These are phyloP conservation scores for Oncorhynchus nerka DNA, from an alignment of 2,113 vertebrate species.

Conservation along the genomic window DNA sequence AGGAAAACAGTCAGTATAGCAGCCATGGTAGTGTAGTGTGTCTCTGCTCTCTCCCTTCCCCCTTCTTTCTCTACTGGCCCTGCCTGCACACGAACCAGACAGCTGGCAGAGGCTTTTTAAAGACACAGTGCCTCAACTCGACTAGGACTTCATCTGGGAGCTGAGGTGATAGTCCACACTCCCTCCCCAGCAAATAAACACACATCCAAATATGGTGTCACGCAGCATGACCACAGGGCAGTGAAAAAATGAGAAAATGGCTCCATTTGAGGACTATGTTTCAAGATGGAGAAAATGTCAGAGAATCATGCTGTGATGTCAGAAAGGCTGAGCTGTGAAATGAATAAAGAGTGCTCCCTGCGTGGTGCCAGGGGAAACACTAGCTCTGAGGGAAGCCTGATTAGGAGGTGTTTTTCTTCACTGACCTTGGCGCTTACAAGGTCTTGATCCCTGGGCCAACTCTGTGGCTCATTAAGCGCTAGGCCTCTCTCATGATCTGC, in stretches of 20 bases:
- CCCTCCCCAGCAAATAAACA: slow-evolving; percentile 20
- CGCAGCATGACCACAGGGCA: slow-evolving; percentile 9
- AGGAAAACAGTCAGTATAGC: slow-evolving; percentile 34
- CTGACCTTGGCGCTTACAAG: slow-evolving; percentile 40
- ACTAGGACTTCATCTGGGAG: too few relatives aligned
- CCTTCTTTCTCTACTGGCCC: not conserved
- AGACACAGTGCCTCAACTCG: slow-evolving; percentile 27
- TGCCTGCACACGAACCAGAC: slow-evolving; percentile 26
- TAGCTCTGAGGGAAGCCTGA: slow-evolving; percentile 26
- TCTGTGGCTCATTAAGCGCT: slow-evolving; percentile 14
- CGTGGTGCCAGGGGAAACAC: slow-evolving; percentile 20
- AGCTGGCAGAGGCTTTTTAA: slow-evolving; percentile 40
- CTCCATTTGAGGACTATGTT: slow-evolving; percentile 27
- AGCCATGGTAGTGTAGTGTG: slow-evolving; percentile 6
- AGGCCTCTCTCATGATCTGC: slow-evolving; percentile 10
- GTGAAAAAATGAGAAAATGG: not conserved
- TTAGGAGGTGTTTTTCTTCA: slow-evolving; percentile 38
- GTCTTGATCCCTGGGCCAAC: slow-evolving; percentile 21
- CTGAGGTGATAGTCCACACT: too few relatives aligned
- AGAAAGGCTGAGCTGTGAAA: slow-evolving; percentile 14
- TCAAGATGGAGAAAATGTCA: slow-evolving; percentile 39
- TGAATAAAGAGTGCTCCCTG: slow-evolving; percentile 30
- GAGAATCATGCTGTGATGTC: slow-evolving; percentile 24
- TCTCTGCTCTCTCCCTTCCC: not conserved
- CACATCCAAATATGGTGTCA: slow-evolving; percentile 12